Evolutionary conservation across 2,888 invertebrate species (phyloP).

Genomic region (Cabera pusaria): DNA sequence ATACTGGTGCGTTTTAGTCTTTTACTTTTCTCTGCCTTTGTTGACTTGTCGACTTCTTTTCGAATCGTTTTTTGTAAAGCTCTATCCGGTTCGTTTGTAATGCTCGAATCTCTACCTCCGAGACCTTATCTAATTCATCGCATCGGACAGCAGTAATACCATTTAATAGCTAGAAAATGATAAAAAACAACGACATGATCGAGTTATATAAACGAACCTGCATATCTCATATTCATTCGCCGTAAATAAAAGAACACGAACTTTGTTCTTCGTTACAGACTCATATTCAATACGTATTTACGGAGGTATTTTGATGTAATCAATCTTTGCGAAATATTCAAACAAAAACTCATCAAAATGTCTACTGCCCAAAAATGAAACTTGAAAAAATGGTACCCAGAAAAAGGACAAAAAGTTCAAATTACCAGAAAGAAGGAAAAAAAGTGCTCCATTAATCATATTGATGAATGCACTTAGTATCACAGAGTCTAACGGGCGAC

Average conservation of each 20-base stretch:
- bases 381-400: constrained; percentile 45
- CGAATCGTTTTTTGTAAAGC: constrained; percentile 70
- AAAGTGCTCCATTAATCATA: constrained; percentile 67
- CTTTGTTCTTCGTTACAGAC: constrained; percentile 3
- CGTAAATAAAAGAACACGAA: constrained; percentile 15
- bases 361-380: constrained; percentile 43
- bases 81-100: constrained; percentile 63
- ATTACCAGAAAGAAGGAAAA: constrained; percentile 53
- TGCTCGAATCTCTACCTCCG: constrained; percentile 62
- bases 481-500: constrained; percentile 46
- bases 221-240: constrained; percentile 34
- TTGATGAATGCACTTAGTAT: constrained; percentile 69
- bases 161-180: constrained; percentile 41
- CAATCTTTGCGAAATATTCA: constrained; percentile 60
- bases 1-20: constrained; percentile 66
- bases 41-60: constrained; percentile 73
- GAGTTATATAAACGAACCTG: constrained; percentile 35
- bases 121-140: constrained; percentile 74
- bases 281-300: constrained; percentile 36
- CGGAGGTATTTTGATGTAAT: constrained; percentile 42
- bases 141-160: constrained; percentile 48
- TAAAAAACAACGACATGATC: constrained; percentile 45
- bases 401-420: constrained; percentile 50
- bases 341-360: constrained; percentile 57
- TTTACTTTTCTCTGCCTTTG: constrained; percentile 70